Evolutionary conservation across 2,888 invertebrate genomes (phyloP).

Genomic region (Agriotes lineatus): DNA sequence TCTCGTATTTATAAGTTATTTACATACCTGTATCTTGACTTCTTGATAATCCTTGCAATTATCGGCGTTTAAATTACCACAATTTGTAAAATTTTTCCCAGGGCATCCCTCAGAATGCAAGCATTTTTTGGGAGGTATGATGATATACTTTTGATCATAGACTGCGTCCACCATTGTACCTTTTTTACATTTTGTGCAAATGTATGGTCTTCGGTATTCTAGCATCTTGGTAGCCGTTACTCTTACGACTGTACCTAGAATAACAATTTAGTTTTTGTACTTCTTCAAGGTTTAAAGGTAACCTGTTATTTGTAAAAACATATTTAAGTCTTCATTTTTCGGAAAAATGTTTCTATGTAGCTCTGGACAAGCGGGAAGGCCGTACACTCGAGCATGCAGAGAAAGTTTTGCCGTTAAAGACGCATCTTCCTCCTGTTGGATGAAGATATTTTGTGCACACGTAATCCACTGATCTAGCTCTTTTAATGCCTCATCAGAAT

Average conservation of each 20-base stretch:
- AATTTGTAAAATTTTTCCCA: constrained; percentile 69
- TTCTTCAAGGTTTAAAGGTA: neutral
- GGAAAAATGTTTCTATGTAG: constrained; percentile 77
- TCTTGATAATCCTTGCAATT: constrained; percentile 87
- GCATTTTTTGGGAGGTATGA: constrained; percentile 69
- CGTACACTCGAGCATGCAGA: constrained; percentile 76
- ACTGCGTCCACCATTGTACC: constrained; percentile 75
- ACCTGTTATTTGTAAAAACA: constrained; percentile 81
- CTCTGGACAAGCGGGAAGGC: constrained; percentile 78
- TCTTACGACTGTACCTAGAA: constrained; percentile 81
- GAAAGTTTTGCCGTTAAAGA: constrained; percentile 70
- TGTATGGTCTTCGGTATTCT: constrained; percentile 79
- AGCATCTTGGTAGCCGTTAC: constrained; percentile 81
- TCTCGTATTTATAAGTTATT: too few relatives aligned
- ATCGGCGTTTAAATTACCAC: constrained; percentile 71
- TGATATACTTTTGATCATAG: constrained; percentile 69
- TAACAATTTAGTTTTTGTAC: neutral
- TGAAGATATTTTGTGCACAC: constrained; percentile 72
- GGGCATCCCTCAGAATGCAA: constrained; percentile 71
- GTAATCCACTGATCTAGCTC: constrained; percentile 74
- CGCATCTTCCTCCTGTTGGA: constrained; percentile 63
- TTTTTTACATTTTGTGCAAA: constrained; percentile 83
- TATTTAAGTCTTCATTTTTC: constrained; percentile 77
- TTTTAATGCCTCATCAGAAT: constrained; percentile 73
- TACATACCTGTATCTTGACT: constrained; percentile 80